phyloP scores from a whole-genome alignment of 30 jellyfish, hydroid and myxozoan species.

The Aurelia coerulea region DNA sequence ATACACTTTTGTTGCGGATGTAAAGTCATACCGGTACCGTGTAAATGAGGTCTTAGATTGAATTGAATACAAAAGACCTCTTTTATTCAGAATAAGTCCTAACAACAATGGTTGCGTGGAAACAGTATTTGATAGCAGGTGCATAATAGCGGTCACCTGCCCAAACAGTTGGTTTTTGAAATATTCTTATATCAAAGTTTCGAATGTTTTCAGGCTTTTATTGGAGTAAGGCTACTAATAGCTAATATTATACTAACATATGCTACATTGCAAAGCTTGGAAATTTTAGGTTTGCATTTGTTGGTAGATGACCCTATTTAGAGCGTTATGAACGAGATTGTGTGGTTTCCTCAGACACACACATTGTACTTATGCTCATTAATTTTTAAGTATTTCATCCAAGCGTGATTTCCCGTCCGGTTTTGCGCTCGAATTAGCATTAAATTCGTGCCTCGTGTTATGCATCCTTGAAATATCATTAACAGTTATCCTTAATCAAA shows the following conservation, averaged over 20 bases:
- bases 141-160: not conserved
- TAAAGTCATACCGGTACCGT: too few species aligned
- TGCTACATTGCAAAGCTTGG: too few species aligned
- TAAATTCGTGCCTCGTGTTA: constrained; percentile 3
- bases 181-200: not conserved
- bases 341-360: not conserved
- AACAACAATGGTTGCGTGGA: not conserved
- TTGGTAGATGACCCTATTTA: too few species aligned
- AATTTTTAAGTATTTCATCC: constrained; percentile 35
- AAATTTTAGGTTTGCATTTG: too few species aligned
- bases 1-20: too few species aligned
- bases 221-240: too few species aligned
- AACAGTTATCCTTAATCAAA: not conserved
- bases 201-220: too few species aligned
- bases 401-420: constrained; percentile 28
- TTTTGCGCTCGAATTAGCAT: constrained; percentile 4
- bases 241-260: too few species aligned
- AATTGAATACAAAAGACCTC: too few species aligned
- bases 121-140: not conserved
- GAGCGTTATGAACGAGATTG: not conserved
- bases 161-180: not conserved
- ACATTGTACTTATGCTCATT: constrained; percentile 9
- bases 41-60: too few species aligned
- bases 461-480: not conserved
- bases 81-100: too few species aligned